Evolutionary conservation across 2,113 vertebrate genomes (phyloP).

Genomic region (Craseonycteris thonglongyai): DNA sequence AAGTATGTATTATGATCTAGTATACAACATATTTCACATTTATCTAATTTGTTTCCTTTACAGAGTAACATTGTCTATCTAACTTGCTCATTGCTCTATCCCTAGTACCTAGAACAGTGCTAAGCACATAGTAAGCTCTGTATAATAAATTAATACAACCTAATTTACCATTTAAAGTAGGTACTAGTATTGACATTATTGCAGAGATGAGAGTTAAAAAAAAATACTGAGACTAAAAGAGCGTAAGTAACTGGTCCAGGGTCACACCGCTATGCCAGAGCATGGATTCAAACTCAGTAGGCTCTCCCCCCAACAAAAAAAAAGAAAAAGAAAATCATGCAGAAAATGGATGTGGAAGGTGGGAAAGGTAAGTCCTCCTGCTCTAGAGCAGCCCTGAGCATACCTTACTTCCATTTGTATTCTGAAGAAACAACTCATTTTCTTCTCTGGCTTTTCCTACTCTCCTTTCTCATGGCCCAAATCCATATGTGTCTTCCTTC

Average conservation of each 20-base stretch:
- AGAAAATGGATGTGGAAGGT: neutral
- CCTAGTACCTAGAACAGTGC: neutral
- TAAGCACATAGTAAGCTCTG: neutral
- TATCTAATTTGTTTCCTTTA: neutral
- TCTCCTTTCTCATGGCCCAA: neutral
- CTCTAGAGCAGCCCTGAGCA: neutral
- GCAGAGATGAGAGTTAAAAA: neutral
- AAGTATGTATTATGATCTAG: too few species aligned
- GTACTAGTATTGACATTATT: neutral
- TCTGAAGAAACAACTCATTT: neutral
- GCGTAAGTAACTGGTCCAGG: neutral
- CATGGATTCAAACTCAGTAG: neutral
- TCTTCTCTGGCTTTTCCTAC: neutral
- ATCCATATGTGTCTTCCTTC: neutral
- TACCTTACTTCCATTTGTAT: neutral
- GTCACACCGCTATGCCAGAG: neutral
- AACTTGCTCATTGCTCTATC: neutral
- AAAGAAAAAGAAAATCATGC: neutral
- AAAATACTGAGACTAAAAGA: neutral
- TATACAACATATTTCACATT: neutral
- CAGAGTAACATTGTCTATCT: neutral
- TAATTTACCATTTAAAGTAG: neutral
- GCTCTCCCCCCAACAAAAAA: too few species aligned
- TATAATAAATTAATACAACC: neutral
- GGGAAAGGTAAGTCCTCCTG: neutral